These are phyloP conservation scores for Polyommatus iphigenia DNA, from an alignment of 2,888 invertebrate species.

Conservation along the genomic window DNA sequence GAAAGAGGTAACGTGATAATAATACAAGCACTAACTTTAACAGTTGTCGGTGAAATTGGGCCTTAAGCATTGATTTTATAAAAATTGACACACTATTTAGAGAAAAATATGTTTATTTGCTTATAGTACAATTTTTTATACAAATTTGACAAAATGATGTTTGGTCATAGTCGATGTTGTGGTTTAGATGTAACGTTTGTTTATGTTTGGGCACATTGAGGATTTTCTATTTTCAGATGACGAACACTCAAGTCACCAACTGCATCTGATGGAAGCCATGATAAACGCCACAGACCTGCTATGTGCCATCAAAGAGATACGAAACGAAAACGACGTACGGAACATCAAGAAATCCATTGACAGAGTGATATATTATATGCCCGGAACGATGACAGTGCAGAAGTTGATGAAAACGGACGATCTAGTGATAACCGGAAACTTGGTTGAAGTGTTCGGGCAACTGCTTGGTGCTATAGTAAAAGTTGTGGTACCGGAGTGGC, in stretches of 20 bases:
- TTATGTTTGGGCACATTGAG: conserved; percentile 76
- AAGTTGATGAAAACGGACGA: conserved; percentile 80
- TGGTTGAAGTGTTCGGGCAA: conserved; percentile 70
- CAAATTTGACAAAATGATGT: neutral
- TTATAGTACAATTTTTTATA: too few relatives aligned
- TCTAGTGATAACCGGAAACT: conserved; percentile 49
- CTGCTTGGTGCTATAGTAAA: conserved; percentile 73
- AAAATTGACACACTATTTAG: too few relatives aligned
- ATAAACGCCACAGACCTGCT: conserved; percentile 56
- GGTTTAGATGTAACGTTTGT: conserved; percentile 42
- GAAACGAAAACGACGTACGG: conserved; percentile 54
- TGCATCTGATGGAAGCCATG: conserved; percentile 47
- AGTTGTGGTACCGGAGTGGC: conserved; percentile 81
- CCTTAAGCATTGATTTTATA: too few relatives aligned
- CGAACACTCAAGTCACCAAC: conserved; percentile 41
- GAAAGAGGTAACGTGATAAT: too few relatives aligned
- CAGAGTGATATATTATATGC: conserved; percentile 54
- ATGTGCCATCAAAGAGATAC: conserved; percentile 52
- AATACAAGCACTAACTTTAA: too few relatives aligned
- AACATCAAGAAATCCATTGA: conserved; percentile 47
- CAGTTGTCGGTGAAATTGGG: too few relatives aligned
- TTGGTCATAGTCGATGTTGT: conserved; percentile 33
- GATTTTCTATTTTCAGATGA: conserved; percentile 64
- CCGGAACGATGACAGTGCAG: conserved; percentile 83
- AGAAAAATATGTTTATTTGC: too few relatives aligned